A percentile compares a stretch with the other conserved stretches of the same genome.
These are phyloP conservation scores for Acronicta leporina DNA, from an alignment of 2,888 invertebrate species.

Conservation along the genomic window DNA sequence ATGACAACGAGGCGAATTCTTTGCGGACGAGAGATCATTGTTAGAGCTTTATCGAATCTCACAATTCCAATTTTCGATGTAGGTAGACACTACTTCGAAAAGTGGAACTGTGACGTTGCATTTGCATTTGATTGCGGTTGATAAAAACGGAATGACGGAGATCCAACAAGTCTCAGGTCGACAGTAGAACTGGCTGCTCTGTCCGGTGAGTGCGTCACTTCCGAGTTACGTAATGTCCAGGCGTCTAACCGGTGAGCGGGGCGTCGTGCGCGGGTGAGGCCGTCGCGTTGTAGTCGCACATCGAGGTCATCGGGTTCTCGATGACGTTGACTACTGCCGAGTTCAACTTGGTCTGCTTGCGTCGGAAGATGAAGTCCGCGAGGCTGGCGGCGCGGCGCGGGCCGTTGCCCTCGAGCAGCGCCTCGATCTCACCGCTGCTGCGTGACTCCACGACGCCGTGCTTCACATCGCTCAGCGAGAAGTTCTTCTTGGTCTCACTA, in stretches of 20 bases:
- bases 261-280: conserved; percentile 22
- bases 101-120: conserved; percentile 13
- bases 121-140: conserved; percentile 8
- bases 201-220: conserved; percentile 5
- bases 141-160: conserved; percentile 22
- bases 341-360: conserved; percentile 51
- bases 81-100: conserved; percentile 15
- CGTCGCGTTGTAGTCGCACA: conserved; percentile 46
- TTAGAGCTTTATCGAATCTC: conserved; percentile 8
- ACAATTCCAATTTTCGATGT: no score
- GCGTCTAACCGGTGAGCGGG: conserved; percentile 19
- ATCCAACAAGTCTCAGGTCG: neutral
- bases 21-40: conserved; percentile 3
- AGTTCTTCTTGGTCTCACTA: conserved; percentile 55
- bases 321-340: conserved; percentile 68
- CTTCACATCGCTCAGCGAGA: conserved; percentile 61
- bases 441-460: conserved; percentile 57
- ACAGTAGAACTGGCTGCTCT: conserved; percentile 2
- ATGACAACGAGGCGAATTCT: conserved; percentile 9
- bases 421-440: conserved; percentile 67
- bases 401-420: conserved; percentile 50
- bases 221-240: neutral
- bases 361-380: conserved; percentile 66
- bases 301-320: conserved; percentile 79
- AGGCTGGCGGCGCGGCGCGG: conserved; percentile 69